Base-by-base conservation (phyloP, 2,888 invertebrate species). In the Ochropleura leucogaster region DNA sequence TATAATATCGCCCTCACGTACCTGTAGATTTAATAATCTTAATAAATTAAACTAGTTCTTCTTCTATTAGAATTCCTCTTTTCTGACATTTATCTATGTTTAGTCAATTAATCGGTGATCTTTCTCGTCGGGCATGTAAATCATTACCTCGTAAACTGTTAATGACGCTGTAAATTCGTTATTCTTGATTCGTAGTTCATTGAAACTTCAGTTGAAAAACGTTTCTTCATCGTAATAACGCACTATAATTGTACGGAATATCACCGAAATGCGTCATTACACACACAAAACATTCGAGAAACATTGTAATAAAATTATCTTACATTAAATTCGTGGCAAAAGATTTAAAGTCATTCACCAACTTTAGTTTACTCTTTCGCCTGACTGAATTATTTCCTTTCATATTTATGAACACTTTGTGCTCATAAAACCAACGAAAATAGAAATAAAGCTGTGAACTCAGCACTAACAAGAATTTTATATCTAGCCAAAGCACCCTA, bases 141-240 rank as follows among this genome's bases (percentile, higher is more conserved):
- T 81, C 72, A 77, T 72, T 59, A 67, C 59, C 80, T 84, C 81
- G 64, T 81, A 83, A 85, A 79, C 66, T 67, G 67, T 76, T 75
- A 77, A 86, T 49, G 53, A 60, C 60, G 53, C 75, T 79, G 59
- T 82, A 80, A 86, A 85, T 74, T 65, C 55, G 63, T 83, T 75
- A 74, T 80, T 80, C 64, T 80, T 66, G 73, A 74, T 82, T 70
- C 74, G 68, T 59, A 73, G 72, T 30, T 40, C 68, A 71, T 68
- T 74, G 12, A 70, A 87, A 74, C 68, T 76, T 74, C 47, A 44
- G 46, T 74, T 63, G 30, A 75, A 71, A 55, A 72, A 72, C 44
- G 64, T 72, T 80, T 49, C 44, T 47, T 46, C 30, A 65, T 68
- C 66, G 44, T n/a, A 60, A 68, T 55, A 47, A 59, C 12, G n/a